phyloP scores from a whole-genome alignment of 2,888 invertebrate species.

The Zelleria hepariella region DNA sequence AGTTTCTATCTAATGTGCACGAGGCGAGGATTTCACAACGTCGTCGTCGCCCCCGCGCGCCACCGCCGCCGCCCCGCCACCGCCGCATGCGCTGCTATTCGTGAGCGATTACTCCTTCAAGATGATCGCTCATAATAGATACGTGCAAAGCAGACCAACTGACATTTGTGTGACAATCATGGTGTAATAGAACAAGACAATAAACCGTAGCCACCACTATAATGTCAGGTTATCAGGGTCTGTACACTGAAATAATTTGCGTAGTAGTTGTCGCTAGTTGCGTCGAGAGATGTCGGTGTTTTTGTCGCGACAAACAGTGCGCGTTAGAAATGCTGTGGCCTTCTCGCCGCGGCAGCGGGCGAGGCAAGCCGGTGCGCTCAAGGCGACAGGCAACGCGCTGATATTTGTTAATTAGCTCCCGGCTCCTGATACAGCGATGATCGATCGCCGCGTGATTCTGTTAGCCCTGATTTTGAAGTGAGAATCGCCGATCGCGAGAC shows the following conservation, averaged over 20 bases:
- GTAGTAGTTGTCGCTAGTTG: not conserved
- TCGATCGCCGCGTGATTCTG: constrained; percentile 9
- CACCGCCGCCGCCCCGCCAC: constrained; percentile 43
- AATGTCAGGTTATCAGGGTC: not conserved
- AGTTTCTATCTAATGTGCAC: constrained; percentile 70
- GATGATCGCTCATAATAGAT: constrained; percentile 2
- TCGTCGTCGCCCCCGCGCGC: constrained; percentile 32
- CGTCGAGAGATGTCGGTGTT: not conserved
- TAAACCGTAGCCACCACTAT: not conserved
- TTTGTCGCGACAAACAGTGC: constrained; percentile 6
- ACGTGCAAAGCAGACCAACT: not conserved
- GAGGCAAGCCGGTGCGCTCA: constrained; percentile 57
- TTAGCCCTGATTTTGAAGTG: constrained; percentile 8
- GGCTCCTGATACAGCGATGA: constrained; percentile 18
- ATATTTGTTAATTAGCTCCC: constrained; percentile 50
- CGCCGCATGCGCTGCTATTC: constrained; percentile 34
- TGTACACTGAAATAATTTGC: not conserved
- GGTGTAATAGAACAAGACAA: not conserved
- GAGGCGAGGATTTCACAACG: constrained; percentile 62
- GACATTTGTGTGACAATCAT: constrained; percentile 3
- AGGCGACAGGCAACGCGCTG: constrained; percentile 41
- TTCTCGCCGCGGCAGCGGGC: constrained; percentile 43
- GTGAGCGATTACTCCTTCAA: constrained; percentile 43
- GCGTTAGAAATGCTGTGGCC: constrained; percentile 60
- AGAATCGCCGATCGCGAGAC: not conserved